phyloP scores from a whole-genome alignment of 2,888 invertebrate species.

The Flabesymbios commensalis region DNA sequence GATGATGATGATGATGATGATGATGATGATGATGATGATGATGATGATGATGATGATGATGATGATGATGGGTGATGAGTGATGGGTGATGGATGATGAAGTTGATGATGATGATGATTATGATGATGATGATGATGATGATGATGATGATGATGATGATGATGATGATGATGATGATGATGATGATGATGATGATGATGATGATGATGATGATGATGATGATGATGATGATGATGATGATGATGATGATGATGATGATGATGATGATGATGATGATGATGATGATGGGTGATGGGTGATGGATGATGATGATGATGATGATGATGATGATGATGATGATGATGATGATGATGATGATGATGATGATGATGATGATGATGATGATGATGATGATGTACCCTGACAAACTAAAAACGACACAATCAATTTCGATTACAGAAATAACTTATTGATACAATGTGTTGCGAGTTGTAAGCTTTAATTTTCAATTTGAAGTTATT shows the following conservation, averaged over 20 bases:
- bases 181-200: constrained; percentile 7
- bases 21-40: constrained; percentile 6
- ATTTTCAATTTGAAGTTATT: too few relatives aligned
- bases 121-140: too few relatives aligned
- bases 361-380: constrained; percentile 1
- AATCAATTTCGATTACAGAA: neutral
- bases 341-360: constrained; percentile 1
- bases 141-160: constrained; percentile 7
- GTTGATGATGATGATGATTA: too few relatives aligned
- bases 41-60: neutral
- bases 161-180: constrained; percentile 1
- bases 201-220: constrained; percentile 5
- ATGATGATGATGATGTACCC: neutral
- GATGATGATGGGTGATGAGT: too few relatives aligned
- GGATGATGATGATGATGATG: too few relatives aligned
- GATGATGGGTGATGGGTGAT: too few relatives aligned
- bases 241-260: neutral
- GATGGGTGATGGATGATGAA: too few relatives aligned
- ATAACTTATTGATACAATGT: too few relatives aligned
- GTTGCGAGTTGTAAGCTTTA: too few relatives aligned
- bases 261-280: neutral
- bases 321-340: neutral
- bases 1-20: constrained; percentile 10
- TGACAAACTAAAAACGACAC: neutral
- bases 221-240: constrained; percentile 5